Evolutionary conservation across 2,888 invertebrate species (phyloP).

Genomic region (Mythimna pallens): DNA sequence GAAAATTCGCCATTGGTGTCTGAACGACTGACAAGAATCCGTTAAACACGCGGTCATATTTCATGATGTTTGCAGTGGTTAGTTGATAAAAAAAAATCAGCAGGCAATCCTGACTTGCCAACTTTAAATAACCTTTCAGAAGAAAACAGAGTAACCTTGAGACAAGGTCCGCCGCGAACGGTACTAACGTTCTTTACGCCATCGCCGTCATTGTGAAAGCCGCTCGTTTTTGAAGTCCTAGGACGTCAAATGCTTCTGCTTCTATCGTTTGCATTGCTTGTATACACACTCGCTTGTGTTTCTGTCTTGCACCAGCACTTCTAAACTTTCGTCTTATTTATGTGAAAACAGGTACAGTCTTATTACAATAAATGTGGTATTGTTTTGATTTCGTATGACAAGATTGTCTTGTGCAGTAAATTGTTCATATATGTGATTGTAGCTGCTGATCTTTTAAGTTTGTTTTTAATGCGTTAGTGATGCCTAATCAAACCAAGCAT

Average conservation of each 20-base stretch:
- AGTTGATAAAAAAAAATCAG: neutral
- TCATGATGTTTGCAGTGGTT: too few relatives aligned
- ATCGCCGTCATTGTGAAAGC: conserved; percentile 39
- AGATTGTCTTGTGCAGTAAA: neutral
- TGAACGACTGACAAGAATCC: neutral
- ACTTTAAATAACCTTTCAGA: neutral
- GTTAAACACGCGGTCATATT: neutral
- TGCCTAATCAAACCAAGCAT: neutral
- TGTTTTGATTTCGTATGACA: neutral
- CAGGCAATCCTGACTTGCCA: neutral
- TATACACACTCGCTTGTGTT: conserved; percentile 58
- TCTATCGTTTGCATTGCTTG: conserved; percentile 38
- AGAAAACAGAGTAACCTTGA: neutral
- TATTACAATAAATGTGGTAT: neutral
- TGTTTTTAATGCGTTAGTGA: neutral
- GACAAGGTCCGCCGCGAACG: conserved; percentile 10
- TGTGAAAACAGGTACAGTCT: neutral
- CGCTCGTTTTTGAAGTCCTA: conserved; percentile 26
- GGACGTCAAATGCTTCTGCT: conserved; percentile 28
- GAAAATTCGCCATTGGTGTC: neutral
- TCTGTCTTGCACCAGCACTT: conserved; percentile 57
- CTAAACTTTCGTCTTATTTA: conserved; percentile 5
- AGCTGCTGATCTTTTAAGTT: neutral
- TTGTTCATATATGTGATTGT: neutral
- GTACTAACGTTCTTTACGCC: conserved; percentile 27